Evolutionary conservation across 1,140 invertebrate species (phyloP), one percentile per base, ranked within the genome.

Genomic region (Adoxophyes honmai): DNA sequence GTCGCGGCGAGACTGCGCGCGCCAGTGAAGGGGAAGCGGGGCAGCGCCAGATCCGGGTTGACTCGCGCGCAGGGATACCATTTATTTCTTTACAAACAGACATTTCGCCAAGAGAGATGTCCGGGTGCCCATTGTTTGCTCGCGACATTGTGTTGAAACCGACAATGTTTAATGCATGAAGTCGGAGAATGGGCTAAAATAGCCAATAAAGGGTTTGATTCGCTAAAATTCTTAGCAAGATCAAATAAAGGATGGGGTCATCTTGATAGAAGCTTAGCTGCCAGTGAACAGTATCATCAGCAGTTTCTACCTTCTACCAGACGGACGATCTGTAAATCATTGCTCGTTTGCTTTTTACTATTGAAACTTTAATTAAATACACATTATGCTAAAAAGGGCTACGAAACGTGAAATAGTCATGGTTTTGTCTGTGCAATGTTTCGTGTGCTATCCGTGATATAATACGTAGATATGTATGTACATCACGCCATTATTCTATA

Each of bases 21-120:
- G 72, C 68, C 71, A 78, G 84, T 86, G 82, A 86, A 86, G 82
- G 85, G 81, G 83, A 85, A 84, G 81, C 80, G 80, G 84, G 81
- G 82, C 79, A 77, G 64, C 59, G 57, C 70, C 64, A 84, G 79
- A 85, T 85, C 85, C 81, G 85, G 85, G 84, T 88, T 84, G 56
- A 36, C 34, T 34, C 69, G 79, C 81, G 77, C 82, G 80, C 80
- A 88, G 81, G 80, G 78, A 78, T 83, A 64, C 67, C 66, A 48
- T 48, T 48, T 48, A 48, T 48, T 48, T 48, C 42, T 48, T 48
- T 48, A 48, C 42, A 48, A 48, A 48, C 42, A 48, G 42, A 48
- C 42, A 28, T 48, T 48, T 48, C 42, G 42, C 42, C 18, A 48
- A 48, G 21, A 28, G 21, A 48, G 42, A 48, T 48, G 42, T 48